A percentile compares a stretch with the other conserved stretches of the same genome.
phyloP scores from a whole-genome alignment of 2,797 vertebrate species.

The Pangasius sanitwongsei region DNA sequence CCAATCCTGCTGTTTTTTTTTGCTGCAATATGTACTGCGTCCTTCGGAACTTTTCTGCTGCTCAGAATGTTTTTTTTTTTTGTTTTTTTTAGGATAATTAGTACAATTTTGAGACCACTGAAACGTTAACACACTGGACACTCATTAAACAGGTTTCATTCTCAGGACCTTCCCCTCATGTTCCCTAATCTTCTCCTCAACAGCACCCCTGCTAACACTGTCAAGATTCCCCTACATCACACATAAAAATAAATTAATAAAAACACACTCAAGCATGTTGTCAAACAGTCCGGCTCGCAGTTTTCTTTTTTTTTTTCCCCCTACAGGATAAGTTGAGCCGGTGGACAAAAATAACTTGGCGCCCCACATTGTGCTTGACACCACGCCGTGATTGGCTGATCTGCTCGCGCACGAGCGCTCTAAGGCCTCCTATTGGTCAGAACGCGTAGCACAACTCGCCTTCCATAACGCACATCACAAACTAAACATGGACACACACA shows the following conservation, averaged over 20 bases:
- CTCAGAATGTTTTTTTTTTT: neutral
- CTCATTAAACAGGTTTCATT: neutral
- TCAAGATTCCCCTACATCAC: neutral
- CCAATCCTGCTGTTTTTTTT: neutral
- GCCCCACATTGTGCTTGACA: neutral
- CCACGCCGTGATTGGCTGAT: conserved; percentile 10
- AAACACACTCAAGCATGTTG: neutral
- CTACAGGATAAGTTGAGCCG: neutral
- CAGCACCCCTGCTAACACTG: neutral
- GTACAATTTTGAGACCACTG: neutral
- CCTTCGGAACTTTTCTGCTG: neutral
- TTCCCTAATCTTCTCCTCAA: neutral
- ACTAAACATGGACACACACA: conserved; percentile 38
- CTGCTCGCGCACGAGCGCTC: neutral
- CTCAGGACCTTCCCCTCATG: neutral
- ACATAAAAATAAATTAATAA: neutral
- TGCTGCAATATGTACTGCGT: neutral
- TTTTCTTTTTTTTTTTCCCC: neutral
- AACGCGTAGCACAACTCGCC: neutral
- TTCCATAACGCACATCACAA: conserved; percentile 16
- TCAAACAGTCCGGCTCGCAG: neutral
- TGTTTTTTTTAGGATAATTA: neutral
- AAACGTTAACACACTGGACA: neutral
- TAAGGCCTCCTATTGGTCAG: conserved; percentile 14
- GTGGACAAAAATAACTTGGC: conserved; percentile 29